Evolutionary conservation across 2,113 vertebrate species (phyloP), one percentile per base, ranked within the genome.

Genomic region (Galeopterus variegatus): DNA sequence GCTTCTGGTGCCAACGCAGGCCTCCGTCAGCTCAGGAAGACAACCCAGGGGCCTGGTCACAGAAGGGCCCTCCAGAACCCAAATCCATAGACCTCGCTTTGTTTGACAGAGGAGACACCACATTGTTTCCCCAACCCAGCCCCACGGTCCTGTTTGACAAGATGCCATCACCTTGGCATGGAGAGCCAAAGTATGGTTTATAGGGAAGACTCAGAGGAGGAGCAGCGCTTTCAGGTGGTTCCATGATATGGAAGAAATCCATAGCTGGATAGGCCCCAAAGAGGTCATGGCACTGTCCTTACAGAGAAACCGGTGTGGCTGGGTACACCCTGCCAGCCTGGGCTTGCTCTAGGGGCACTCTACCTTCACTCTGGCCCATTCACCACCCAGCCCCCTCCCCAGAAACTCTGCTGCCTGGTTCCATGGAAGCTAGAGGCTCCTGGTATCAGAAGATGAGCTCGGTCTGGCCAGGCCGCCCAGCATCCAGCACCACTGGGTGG

Each of bases 321-420:
- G 28, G 60, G 13, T 24, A 18, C 31, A 36, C 62, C 45, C 41
- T 50, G 36, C 26, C 33, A 58, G 62, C 60, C 14, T 50, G 5
- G 6, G 18, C 14, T 3, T 0, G 7, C 45, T 33, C 41, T 18
- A 11, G 23, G 8, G 7, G 18, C 9, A 28, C 69, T 45, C 54
- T 6, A 13, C 0, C 12, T 72, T 48, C 45, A 8, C 28, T 19
- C 12, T 24, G 36, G 8, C 64, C 31, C 36, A 2, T 28, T 23
- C 58, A 33, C 77, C 88, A 64, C 26, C 72, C 14, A 31, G 54
- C 23, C 21, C 56, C 65, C 14, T 48, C 1, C 70, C n/a, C 21
- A 62, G 65, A 26, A 70, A 28, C 69, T 45, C 54, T 6, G 0
- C 18, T 0, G 36, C 75, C 12, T 69, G 31, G 64, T 33, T 5